Evolutionary conservation across 2,113 vertebrate species (phyloP), one percentile per base, ranked within the genome.

Genomic region (Geococcyx californianus): DNA sequence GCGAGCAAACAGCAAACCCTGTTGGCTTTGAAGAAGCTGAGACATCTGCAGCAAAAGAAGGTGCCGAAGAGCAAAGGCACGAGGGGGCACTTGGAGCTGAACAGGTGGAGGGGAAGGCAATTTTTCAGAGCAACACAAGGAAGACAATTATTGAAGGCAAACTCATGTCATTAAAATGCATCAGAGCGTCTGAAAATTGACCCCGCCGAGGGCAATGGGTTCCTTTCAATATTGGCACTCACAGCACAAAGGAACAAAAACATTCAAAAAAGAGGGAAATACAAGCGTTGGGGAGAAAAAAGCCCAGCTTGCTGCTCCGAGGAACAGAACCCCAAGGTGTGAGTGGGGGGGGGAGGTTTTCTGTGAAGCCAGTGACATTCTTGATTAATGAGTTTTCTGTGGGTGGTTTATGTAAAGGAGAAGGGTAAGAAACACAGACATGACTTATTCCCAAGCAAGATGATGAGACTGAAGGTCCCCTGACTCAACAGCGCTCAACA

Each of bases 401-500:
- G 92, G 93, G 95, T 59, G 94, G 87, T 70, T 85, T 55, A 55
- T 88, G 82, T 44, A 62, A 69, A 78, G 47, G 60, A 94, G 78
- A 79, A 76, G 63, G 64, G 69, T 63, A 89, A 82, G 78, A 70
- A 80, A 81, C 0, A 0, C 88, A 96, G 94, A 70, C 89, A 23
- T 21, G 84, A 92, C 75, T 88, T 86, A 60, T 49, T 90, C 83
- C 67, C n/a, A 20, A 87, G 77, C 45, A 84, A 54, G 64, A 44
- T 5, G 78, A 66, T 38, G 58, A 87, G 64, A 89, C 44, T 45
- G 75, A 93, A 92, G 89, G 86, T 67, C 91, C 78, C 89, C 74
- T 97, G 91, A 95, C 80, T 96, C 95, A 94, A 86, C 55, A 36
- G 21, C 73, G 86, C 38, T 95, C 70, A 67, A 82, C 54, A 84